Percentiles rank a stretch among this genome's conserved stretches.
Conservation (phyloP, 2,888 invertebrate genomes). For the Megalurothrips usitatus region DNA sequence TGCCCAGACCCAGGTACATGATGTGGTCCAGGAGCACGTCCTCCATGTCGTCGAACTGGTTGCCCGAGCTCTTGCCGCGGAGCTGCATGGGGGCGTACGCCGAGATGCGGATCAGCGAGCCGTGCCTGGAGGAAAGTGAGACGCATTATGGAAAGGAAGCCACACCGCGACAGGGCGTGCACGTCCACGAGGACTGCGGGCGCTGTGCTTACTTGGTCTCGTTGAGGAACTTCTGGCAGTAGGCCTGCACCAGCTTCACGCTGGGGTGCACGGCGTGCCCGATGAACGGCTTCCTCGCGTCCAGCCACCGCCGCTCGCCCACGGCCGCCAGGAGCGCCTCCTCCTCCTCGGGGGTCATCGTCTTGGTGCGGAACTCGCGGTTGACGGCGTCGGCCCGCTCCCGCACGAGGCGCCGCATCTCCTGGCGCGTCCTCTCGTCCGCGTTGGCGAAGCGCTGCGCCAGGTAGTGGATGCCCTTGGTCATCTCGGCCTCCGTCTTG, state of each 20-base stretch:
- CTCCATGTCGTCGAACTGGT: neutral
- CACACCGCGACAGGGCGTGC: neutral
- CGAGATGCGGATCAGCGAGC: neutral
- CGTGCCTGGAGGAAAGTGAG: neutral
- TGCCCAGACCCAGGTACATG: slow-evolving; percentile 9
- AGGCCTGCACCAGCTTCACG: slow-evolving; percentile 6
- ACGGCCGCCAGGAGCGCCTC: neutral
- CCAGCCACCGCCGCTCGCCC: neutral
- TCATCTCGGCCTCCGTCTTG: slow-evolving; percentile 4
- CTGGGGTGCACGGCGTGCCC: neutral
- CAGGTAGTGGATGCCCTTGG: slow-evolving; percentile 2
- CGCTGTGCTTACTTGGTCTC: neutral
- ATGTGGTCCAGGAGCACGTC: slow-evolving; percentile 14
- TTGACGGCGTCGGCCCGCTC: slow-evolving; percentile 2
- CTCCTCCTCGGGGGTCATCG: neutral
- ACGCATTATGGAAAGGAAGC: neutral
- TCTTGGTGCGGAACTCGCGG: neutral
- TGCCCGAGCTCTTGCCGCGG: neutral
- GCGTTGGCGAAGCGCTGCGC: slow-evolving; percentile 18
- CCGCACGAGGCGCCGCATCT: neutral
- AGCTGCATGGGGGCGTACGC: neutral
- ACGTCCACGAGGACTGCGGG: too few relatives aligned
- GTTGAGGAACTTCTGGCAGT: slow-evolving; percentile 6
- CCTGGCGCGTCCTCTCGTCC: neutral
- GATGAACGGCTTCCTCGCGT: neutral